Evolutionary conservation across 2,113 vertebrate species (phyloP).

Genomic region (Xerus inauris): DNA sequence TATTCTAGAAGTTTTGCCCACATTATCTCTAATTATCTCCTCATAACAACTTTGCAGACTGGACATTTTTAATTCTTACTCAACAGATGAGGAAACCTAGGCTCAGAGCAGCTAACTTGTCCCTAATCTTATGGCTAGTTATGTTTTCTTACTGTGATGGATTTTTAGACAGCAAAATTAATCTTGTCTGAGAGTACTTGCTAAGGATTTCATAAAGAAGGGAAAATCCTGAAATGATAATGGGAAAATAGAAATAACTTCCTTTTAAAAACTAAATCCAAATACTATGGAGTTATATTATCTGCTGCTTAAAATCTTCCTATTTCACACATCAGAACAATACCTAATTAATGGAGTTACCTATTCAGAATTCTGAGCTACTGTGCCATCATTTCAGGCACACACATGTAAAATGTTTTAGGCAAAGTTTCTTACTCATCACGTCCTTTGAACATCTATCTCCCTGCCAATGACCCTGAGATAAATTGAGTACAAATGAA

Average conservation of each 20-base stretch:
- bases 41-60: not conserved
- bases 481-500: not conserved
- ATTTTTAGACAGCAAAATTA: slow-evolving; percentile 19
- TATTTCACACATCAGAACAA: not conserved
- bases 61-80: not conserved
- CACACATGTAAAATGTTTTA: not conserved
- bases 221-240: not conserved
- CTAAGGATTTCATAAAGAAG: slow-evolving; percentile 24
- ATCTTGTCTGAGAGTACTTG: not conserved
- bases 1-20: not conserved
- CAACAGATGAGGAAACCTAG: not conserved
- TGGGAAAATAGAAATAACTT: slow-evolving; percentile 34
- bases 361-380: not conserved
- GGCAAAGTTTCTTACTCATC: slow-evolving; percentile 4
- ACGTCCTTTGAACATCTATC: not conserved
- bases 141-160: not conserved
- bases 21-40: not conserved
- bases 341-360: not conserved
- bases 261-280: slow-evolving; percentile 31
- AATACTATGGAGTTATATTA: not conserved
- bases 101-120: not conserved
- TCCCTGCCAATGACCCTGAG: not conserved
- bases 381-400: not conserved
- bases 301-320: slow-evolving; percentile 20
- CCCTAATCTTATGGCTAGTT: not conserved